A percentile compares a stretch with the other conserved stretches of the same genome.
Conservation (phyloP, 2,113 vertebrate species). For the Taxidea taxus region DNA sequence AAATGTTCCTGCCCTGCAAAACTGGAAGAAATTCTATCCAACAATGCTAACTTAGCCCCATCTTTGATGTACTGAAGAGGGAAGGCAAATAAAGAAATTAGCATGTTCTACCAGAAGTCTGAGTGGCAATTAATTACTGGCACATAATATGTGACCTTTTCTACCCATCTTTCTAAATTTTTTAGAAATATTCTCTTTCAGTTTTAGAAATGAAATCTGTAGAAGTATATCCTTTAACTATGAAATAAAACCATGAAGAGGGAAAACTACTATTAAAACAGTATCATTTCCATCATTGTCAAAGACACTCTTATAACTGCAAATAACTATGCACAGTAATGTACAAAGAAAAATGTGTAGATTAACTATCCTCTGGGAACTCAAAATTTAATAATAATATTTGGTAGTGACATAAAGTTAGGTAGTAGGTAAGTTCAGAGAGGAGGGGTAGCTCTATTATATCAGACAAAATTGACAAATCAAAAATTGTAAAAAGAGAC, state of each 20-base stretch:
- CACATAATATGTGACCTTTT: not conserved
- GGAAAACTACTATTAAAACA: not conserved
- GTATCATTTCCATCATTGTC: not conserved
- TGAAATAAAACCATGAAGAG: not conserved
- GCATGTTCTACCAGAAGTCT: not conserved
- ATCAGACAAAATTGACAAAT: not conserved
- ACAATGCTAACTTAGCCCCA: not conserved
- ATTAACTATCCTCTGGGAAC: not conserved
- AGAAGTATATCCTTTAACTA: constrained; percentile 18
- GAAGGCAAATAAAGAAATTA: not conserved
- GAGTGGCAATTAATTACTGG: not conserved
- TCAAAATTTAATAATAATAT: constrained; percentile 2
- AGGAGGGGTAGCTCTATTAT: not conserved
- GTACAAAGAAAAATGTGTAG: not conserved
- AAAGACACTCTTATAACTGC: not conserved
- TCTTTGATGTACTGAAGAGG: not conserved
- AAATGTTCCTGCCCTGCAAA: not conserved
- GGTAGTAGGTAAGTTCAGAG: not conserved
- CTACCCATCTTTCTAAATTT: not conserved
- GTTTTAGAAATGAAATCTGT: not conserved
- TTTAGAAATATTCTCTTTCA: not conserved
- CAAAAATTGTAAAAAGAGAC: not conserved
- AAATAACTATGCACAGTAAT: not conserved
- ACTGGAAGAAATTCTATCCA: not conserved
- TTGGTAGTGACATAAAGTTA: not conserved